Conservation (phyloP, 2,113 vertebrate species). For the Phalacrocorax pelagicus region DNA sequence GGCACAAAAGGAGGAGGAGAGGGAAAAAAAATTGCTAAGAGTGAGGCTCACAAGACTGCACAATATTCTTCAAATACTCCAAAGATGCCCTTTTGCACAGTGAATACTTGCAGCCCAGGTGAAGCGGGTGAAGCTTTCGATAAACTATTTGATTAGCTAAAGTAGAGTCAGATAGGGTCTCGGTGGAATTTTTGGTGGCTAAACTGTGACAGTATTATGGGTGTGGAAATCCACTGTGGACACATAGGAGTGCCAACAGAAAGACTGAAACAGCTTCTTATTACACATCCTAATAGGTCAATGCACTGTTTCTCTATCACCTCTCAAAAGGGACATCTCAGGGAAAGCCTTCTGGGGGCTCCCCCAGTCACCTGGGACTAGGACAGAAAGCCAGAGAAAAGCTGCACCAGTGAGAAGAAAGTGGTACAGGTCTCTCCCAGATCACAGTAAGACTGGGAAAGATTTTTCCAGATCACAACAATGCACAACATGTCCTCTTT, state of each 20-base stretch:
- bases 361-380: neutral
- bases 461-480: neutral
- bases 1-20: neutral
- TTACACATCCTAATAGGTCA: neutral
- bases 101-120: neutral
- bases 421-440: neutral
- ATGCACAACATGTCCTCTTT: neutral
- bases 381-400: neutral
- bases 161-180: neutral
- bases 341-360: neutral
- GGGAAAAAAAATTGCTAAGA: neutral
- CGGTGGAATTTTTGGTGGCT: neutral
- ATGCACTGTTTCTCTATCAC: rapidly evolving
- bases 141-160: neutral
- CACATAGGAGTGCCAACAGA: rapidly evolving
- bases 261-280: neutral
- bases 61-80: neutral
- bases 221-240: neutral
- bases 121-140: neutral
- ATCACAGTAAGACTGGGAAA: neutral
- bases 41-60: neutral
- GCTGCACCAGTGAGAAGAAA: neutral
- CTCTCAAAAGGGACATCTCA: neutral
- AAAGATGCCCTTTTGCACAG: neutral
- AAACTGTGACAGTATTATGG: neutral